phyloP scores from a whole-genome alignment of 2,888 invertebrate genomes.

The Unio delphinus region DNA sequence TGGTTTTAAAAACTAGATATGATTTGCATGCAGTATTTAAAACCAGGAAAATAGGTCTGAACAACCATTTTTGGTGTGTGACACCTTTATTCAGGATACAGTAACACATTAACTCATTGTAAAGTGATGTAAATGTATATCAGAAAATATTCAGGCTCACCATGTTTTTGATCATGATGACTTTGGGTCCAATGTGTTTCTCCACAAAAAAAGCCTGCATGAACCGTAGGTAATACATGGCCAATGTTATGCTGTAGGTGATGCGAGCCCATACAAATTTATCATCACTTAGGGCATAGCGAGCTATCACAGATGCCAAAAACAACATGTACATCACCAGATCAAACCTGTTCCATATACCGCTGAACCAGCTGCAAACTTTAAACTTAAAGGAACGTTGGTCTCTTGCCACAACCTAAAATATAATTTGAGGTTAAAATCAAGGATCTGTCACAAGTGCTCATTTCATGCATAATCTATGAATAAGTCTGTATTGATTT shows the following conservation, averaged over 20 bases:
- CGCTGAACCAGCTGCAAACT: constrained; percentile 61
- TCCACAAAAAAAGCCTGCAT: constrained; percentile 68
- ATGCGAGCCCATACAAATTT: constrained; percentile 61
- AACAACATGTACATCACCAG: constrained; percentile 62
- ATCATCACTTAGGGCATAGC: constrained; percentile 45
- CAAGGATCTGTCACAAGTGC: too few relatives aligned
- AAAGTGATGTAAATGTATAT: too few relatives aligned
- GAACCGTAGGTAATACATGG: constrained; percentile 66
- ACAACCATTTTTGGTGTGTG: too few relatives aligned
- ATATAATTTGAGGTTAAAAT: constrained; percentile 4
- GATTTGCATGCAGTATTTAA: too few relatives aligned
- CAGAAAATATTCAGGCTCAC: constrained; percentile 39
- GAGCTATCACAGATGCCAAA: constrained; percentile 59
- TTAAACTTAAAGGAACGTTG: constrained; percentile 56
- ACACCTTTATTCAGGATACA: too few relatives aligned
- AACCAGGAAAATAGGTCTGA: too few relatives aligned
- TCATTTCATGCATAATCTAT: too few relatives aligned
- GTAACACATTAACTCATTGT: too few relatives aligned
- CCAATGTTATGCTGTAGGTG: constrained; percentile 63
- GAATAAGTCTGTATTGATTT: too few relatives aligned
- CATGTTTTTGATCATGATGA: constrained; percentile 71
- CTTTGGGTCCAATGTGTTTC: constrained; percentile 70
- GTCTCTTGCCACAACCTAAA: constrained; percentile 60
- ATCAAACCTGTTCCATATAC: constrained; percentile 69
- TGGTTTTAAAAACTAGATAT: too few relatives aligned